Evolutionary conservation across 92 coral and sea anemone genomes (phyloP), one percentile per base, ranked within the genome.

Genomic region (Phenganax subtilis): DNA sequence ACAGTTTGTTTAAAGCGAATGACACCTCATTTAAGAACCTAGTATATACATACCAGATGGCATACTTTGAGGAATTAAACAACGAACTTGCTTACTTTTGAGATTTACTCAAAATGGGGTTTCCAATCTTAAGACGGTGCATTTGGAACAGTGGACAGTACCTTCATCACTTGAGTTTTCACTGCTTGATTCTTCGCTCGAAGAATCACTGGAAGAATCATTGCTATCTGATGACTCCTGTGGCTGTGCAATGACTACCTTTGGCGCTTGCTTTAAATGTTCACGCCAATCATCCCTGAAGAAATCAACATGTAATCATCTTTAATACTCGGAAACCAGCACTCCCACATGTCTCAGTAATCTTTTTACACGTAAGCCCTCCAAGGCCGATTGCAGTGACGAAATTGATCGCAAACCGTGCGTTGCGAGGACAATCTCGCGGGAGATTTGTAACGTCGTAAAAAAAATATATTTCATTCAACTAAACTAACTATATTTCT

Each of bases 321-420:
- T 9, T 12, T 11, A 15, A 2, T 17, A 68, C 8, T 68, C 25
- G 0, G 11, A 68, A 7, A 25, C 8, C 11, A 17, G 51, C 47
- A 47, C 12, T 47, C 4, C 12, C 27, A 1, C 7, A 14, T 8
- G 25, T 4, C 8, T 9, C 15, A 60, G 53, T 7, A 77, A 60
- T 20, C 12, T 56, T 17, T 63, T 90, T 97, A 86, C 88, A 94
- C 97, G 99, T 96, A 62, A 96, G 92, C 17, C 99, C 99, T 58
- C 99, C 99, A 62, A 96, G 90, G 27, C 99, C 99, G 85, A 96
- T 89, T 16, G 99, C 91, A 8, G 99, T 96, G 88, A 96, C 92
- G 86, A 96, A 96, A 83, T 96, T 96, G 88, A 96, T 92, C 65
- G 99, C 91, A 72, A 96, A 96, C 20, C 99, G 96, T 15, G 99